Evolutionary conservation across 2,888 invertebrate species (phyloP), one percentile per base, ranked within the genome.

Genomic region (Calameuta filiformis): DNA sequence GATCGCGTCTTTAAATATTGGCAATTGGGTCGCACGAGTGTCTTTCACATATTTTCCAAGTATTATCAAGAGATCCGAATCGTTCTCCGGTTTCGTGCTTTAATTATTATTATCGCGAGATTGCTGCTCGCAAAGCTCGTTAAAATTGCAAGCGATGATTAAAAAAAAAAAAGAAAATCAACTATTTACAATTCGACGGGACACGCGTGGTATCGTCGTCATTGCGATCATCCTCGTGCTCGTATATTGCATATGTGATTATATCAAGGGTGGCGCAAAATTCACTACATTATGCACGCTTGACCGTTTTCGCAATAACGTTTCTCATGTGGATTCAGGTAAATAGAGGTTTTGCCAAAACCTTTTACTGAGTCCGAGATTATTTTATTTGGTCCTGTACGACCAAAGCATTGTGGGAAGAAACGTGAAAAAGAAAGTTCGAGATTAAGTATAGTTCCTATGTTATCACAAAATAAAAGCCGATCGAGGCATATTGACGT

Each of bases 171-270:
- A 90, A 89, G 89, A 91, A 90, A 90, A 90, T 86, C 84, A 89
- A 86, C 89, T 91, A 91, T 90, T 85, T 91, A 91, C 90, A 90
- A 89, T 85, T 89, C 86, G 90, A 90, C 84, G 80, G 88, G 90
- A 90, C 89, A 89, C 88, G 88, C 89, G 89, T 88, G 56, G 56
- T 56, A 56, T 56, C 56, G 56, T 56, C 56, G 56, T 56, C 56
- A 56, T 56, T 56, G 56, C 56, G 56, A 56, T 56, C 56, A 56
- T 56, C 56, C 56, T 56, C 56, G 23, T 56, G 56, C 23, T 56
- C 56, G 23, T 56, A 56, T 56, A 56, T 56, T 15, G 23, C 56
- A 23, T 56, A 56, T 56, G 56, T 56, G 56, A 56, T 56, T 56
- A 56, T 56, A 56, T 56, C 56, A 23, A 56, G 56, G 56, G 56